Conservation (phyloP, 2,113 vertebrate species). For the Tyrannus savana region DNA sequence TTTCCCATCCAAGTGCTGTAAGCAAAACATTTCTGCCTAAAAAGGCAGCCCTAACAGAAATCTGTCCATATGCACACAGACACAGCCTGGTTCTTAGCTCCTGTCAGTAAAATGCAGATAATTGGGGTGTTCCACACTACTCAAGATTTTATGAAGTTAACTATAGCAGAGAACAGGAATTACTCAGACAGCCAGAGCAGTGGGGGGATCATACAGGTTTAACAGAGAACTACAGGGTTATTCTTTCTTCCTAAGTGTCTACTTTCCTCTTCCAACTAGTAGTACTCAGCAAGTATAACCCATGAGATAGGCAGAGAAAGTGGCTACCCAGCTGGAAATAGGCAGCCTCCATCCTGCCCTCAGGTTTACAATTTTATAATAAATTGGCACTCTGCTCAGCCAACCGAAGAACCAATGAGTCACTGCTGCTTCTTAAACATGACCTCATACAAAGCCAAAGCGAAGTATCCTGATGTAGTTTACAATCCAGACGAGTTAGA, state of each 20-base stretch:
- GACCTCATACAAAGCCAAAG: background rate
- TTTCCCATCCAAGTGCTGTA: background rate
- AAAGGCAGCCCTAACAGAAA: background rate
- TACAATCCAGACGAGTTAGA: background rate
- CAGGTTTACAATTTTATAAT: background rate
- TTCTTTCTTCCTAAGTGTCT: background rate
- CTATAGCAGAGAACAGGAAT: background rate
- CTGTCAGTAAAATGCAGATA: background rate
- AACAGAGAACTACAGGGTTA: background rate
- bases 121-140: rapidly evolving
- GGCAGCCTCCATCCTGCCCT: background rate
- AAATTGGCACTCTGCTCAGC: background rate
- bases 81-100: background rate
- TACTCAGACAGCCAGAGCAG: background rate
- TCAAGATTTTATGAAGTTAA: background rate
- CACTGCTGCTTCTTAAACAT: background rate
- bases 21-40: background rate
- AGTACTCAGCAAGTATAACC: background rate
- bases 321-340: background rate
- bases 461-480: background rate
- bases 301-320: background rate
- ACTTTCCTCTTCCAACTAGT: background rate
- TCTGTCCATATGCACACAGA: background rate
- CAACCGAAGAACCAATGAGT: background rate
- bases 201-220: background rate